phyloP scores from a whole-genome alignment of 2,888 invertebrate species.

The Rotaria sp. region DNA sequence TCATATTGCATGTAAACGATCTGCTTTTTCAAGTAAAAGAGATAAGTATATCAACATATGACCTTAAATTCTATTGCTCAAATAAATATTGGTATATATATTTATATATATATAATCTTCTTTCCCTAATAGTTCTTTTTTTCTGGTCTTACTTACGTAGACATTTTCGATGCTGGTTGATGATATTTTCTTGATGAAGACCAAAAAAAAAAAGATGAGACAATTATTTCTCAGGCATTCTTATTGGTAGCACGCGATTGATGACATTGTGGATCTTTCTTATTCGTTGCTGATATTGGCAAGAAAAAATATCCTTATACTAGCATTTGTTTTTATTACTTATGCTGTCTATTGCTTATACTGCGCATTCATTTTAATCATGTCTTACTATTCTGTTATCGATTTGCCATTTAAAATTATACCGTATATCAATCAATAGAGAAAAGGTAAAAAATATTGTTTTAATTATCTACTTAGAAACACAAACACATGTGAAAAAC shows the following conservation, averaged over 20 bases:
- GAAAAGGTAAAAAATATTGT: neutral
- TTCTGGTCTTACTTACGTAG: neutral
- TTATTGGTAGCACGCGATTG: neutral
- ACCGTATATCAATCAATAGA: neutral
- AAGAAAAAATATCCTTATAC: neutral
- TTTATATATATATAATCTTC: neutral
- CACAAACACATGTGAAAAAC: neutral
- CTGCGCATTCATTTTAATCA: neutral
- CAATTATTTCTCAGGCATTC: neutral
- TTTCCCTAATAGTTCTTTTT: neutral
- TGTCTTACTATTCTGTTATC: neutral
- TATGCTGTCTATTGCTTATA: neutral
- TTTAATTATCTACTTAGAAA: neutral
- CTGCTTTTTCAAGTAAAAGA: neutral
- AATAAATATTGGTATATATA: neutral
- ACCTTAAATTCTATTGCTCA: neutral
- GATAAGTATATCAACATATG: neutral
- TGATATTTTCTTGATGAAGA: neutral
- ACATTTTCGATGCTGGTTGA: neutral
- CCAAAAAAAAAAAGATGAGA: neutral
- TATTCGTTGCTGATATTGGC: neutral
- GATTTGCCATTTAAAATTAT: too few species aligned
- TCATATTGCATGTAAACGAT: neutral
- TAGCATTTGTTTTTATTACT: neutral
- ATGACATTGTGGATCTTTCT: neutral